Percentiles rank a stretch among this genome's conserved stretches.
These are phyloP conservation scores for Temnothorax nylanderi DNA, from an alignment of 1,140 invertebrate species.

Conservation along the genomic window DNA sequence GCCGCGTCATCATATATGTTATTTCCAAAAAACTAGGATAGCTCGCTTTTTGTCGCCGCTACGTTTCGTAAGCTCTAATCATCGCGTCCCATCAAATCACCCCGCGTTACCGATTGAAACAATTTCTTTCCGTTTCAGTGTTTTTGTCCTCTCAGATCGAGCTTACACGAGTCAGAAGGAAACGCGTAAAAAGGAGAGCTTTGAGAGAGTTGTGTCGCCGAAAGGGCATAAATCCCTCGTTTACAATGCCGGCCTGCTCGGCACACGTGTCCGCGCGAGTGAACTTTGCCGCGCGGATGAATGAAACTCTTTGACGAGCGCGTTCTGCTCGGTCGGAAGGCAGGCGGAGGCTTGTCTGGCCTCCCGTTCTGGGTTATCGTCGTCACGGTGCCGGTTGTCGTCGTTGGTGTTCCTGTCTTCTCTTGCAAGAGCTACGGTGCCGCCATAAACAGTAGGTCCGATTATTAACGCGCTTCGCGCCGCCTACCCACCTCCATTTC, in stretches of 20 bases:
- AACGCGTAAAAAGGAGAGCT: conserved; percentile 60
- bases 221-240: conserved; percentile 81
- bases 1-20: conserved; percentile 31
- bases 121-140: conserved; percentile 30
- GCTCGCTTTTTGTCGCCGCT: not conserved
- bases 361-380: conserved; percentile 75
- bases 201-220: conserved; percentile 69
- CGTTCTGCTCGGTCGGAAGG: conserved; percentile 77
- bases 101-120: conserved; percentile 22
- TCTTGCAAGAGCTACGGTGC: conserved; percentile 4
- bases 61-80: conserved; percentile 6
- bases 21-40: conserved; percentile 9
- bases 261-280: conserved; percentile 81
- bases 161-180: conserved; percentile 36
- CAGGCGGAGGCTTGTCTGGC: conserved; percentile 69
- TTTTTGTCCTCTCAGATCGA: conserved; percentile 34
- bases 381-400: conserved; percentile 63
- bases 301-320: conserved; percentile 83
- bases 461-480: conserved; percentile 59
- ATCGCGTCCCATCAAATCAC: not conserved
- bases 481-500: not conserved
- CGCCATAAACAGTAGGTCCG: conserved; percentile 33
- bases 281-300: conserved; percentile 83
- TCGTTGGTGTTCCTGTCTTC: conserved; percentile 76
- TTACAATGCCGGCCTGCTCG: conserved; percentile 78